Percentiles rank a stretch among this genome's conserved stretches.
Evolutionary conservation across 2,888 invertebrate species (phyloP).

Genomic region (Pseudococcus longispinus): DNA sequence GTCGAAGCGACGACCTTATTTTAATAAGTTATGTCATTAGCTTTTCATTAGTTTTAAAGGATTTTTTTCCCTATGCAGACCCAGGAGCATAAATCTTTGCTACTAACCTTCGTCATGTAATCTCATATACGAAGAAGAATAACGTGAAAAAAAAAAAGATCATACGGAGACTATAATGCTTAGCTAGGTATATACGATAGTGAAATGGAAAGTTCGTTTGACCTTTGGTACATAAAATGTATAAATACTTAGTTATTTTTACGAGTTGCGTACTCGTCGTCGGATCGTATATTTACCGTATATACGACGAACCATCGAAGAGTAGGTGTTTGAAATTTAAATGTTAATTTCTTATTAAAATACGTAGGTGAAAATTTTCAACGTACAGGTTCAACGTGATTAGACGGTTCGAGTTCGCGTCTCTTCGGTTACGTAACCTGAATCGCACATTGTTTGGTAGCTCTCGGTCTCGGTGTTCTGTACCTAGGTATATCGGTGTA

Average conservation of each 20-base stretch:
- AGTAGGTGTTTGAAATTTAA: conserved; percentile 12
- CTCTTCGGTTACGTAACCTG: background rate
- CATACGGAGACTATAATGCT: background rate
- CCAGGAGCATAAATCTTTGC: conserved; percentile 16
- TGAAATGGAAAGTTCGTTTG: conserved; percentile 28
- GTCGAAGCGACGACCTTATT: conserved; percentile 13
- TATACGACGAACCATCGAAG: too few relatives aligned
- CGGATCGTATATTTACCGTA: background rate
- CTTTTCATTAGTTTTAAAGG: conserved; percentile 17
- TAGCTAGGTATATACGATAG: background rate
- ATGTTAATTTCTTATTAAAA: conserved; percentile 17
- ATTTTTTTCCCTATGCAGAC: background rate
- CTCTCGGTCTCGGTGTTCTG: background rate
- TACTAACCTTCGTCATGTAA: conserved; percentile 20
- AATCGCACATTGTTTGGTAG: conserved; percentile 15
- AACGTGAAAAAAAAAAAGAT: background rate
- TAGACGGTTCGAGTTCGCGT: background rate
- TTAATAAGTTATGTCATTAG: conserved; percentile 21
- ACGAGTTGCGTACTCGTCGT: background rate
- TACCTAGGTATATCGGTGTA: too few relatives aligned
- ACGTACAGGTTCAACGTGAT: conserved; percentile 40
- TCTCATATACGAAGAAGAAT: background rate
- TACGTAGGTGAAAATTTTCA: conserved; percentile 22
- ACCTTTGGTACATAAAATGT: conserved; percentile 11
- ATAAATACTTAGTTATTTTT: background rate